These are phyloP conservation scores for Anthopleura xanthogrammica DNA, from an alignment of 92 coral and sea anemone species.

Conservation along the genomic window DNA sequence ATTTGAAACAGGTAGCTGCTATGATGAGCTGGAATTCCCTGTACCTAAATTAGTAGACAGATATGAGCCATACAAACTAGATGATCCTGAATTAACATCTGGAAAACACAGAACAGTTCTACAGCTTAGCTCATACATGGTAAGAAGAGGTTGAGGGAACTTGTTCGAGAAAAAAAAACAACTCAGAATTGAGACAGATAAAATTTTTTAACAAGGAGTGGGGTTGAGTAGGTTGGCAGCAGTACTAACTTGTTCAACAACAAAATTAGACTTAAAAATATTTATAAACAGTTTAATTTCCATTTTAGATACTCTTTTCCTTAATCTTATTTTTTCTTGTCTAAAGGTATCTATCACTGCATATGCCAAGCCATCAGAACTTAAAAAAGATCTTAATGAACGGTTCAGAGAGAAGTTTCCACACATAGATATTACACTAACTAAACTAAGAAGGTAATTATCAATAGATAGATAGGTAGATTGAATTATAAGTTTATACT, in stretches of 20 bases:
- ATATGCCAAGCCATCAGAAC: constrained; percentile 95
- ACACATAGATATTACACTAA: constrained; percentile 84
- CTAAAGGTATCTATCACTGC: constrained; percentile 89
- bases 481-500: no score
- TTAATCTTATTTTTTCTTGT: not conserved
- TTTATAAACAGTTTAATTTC: no score
- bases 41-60: constrained; percentile 10
- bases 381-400: constrained; percentile 97
- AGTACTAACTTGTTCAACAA: no score
- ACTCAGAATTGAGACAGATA: not conserved
- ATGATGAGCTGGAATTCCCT: constrained; percentile 10
- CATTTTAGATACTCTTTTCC: not conserved
- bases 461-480: not conserved
- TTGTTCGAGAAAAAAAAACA: not conserved
- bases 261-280: no score
- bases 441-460: constrained; percentile 91
- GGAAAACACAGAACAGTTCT: constrained; percentile 97
- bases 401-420: constrained; percentile 97
- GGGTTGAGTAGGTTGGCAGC: no score
- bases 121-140: constrained; percentile 86
- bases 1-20: constrained; percentile 13
- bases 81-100: constrained; percentile 93
- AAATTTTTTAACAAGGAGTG: no score
- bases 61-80: constrained; percentile 81
- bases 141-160: constrained; percentile 22